Evolutionary conservation across 2,113 vertebrate genomes (phyloP).

Genomic region (Indicator maculatus): DNA sequence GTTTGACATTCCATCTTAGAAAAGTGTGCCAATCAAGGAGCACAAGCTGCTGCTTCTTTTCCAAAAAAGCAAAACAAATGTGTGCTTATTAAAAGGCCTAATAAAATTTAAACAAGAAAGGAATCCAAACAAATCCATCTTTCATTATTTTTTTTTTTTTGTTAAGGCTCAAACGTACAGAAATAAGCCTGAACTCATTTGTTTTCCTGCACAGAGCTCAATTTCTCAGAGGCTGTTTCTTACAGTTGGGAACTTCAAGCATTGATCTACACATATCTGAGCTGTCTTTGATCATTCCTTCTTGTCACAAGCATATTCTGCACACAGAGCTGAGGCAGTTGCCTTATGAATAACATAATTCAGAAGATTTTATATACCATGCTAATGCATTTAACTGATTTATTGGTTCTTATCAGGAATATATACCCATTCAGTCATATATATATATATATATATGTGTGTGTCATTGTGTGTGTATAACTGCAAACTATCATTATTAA

Average conservation of each 20-base stretch:
- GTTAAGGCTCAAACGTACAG: background rate
- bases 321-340: background rate
- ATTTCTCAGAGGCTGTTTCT: background rate
- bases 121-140: background rate
- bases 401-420: background rate
- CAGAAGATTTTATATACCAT: background rate
- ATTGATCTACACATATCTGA: conserved; percentile 37
- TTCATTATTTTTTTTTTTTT: background rate
- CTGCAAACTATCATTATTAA: background rate
- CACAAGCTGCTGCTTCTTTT: background rate
- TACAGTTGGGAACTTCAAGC: background rate
- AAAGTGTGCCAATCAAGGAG: background rate
- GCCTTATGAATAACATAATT: background rate
- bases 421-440: background rate
- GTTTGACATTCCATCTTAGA: background rate
- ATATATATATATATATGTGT: background rate
- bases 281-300: conserved; percentile 35
- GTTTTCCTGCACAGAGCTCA: background rate
- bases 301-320: conserved; percentile 3
- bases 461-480: background rate
- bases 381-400: background rate
- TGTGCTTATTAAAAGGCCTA: background rate
- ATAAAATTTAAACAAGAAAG: background rate
- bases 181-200: background rate
- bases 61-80: background rate